Evolutionary conservation across 2,888 invertebrate genomes (phyloP).

Genomic region (Myathropa florea): DNA sequence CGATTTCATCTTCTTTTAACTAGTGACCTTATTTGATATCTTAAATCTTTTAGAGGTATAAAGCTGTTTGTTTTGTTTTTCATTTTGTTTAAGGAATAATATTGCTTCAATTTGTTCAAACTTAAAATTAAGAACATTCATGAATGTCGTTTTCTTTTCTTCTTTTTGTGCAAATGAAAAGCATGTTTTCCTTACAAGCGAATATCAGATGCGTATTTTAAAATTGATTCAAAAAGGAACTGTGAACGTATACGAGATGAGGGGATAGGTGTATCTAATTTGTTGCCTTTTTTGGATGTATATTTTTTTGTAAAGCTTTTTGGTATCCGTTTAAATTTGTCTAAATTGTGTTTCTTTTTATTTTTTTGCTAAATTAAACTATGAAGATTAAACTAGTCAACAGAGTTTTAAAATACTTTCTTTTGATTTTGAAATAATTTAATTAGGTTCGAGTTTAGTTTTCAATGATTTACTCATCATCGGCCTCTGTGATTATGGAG

Average conservation of each 20-base stretch:
- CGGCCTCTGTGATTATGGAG: constrained; percentile 87
- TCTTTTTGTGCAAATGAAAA: constrained; percentile 7
- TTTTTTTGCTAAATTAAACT: constrained; percentile 35
- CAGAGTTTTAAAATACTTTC: constrained; percentile 34
- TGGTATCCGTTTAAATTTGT: constrained; percentile 35
- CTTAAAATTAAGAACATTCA: constrained; percentile 13
- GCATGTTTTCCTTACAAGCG: background rate
- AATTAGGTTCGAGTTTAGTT: constrained; percentile 10
- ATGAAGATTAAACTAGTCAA: constrained; percentile 26
- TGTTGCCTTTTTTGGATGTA: background rate
- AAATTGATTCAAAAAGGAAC: constrained; percentile 14
- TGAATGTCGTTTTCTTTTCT: background rate
- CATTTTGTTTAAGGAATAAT: constrained; percentile 25
- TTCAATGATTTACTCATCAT: constrained; percentile 81
- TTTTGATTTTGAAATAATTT: constrained; percentile 9
- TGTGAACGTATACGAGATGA: constrained; percentile 22
- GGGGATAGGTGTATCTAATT: constrained; percentile 8
- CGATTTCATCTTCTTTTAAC: constrained; percentile 3
- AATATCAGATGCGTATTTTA: background rate
- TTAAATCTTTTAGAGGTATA: constrained; percentile 35
- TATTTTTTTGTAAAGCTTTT: constrained; percentile 49
- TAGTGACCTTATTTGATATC: constrained; percentile 27
- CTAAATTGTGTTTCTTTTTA: constrained; percentile 18
- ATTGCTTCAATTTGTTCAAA: constrained; percentile 51
- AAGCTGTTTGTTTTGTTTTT: constrained; percentile 33